Evolutionary conservation across 2,797 vertebrate genomes (phyloP), one percentile per base, ranked within the genome.

Genomic region (Melopsittacus undulatus): DNA sequence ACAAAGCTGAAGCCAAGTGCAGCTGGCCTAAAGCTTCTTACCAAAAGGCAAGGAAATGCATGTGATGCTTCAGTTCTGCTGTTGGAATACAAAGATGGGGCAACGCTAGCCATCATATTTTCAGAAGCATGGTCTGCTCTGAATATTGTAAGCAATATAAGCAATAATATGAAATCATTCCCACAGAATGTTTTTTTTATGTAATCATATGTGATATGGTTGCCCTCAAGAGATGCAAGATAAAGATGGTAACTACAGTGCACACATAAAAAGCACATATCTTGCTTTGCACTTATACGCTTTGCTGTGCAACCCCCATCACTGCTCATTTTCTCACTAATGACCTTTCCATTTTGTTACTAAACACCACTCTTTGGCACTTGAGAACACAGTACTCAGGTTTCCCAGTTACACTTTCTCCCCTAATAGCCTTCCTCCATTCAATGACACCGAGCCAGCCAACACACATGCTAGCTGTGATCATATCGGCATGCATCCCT

Each of bases 201-300:
- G 2, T 40, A n/a, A 68, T 10, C 22, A 10, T 6, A 5, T 0
- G 2, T 8, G 6, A 66, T 29, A 40, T 1, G 9, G 26, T 5
- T 54, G 12, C 27, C n/a, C 23, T 87, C 27, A 68, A 48, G 42
- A 42, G 63, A 51, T 4, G 18, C 9, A 80, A 79, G 26, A 57
- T 7, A 10, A 10, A 59, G 32, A 51, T 5, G 46, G 36, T 51
- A 84, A 62, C 24, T 14, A 6, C 26, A 52, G 27, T 0, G 3
- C 15, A 66, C 30, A 13, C 48, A 49, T 24, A 46, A n/a, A 34
- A 43, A 62, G 22, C 59, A 11, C 16, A 13, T 34, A 26, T 5
- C 51, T 62, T 74, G 23, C 49, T 80, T 54, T 34, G 48, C 21
- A 57, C 15, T 70, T 45, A 46, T n/a, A 34, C 11, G 11, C 32